Evolutionary conservation across 2,113 vertebrate species (phyloP).

Genomic region (Forbesichthys papilliferus): DNA sequence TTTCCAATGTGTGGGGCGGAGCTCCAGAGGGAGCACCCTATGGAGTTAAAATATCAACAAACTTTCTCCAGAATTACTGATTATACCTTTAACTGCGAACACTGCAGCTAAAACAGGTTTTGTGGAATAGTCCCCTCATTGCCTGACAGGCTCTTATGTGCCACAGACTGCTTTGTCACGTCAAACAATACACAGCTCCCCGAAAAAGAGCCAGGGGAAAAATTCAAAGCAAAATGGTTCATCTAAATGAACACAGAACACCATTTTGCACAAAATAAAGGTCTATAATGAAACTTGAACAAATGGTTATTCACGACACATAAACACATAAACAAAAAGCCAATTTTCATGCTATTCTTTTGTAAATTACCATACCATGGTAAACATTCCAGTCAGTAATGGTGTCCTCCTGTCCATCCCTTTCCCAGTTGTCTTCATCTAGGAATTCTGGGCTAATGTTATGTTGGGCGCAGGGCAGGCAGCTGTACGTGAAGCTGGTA

Average conservation of each 20-base stretch:
- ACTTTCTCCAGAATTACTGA: too few relatives aligned
- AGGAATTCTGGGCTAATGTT: slow-evolving; percentile 2
- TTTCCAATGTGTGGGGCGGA: too few relatives aligned
- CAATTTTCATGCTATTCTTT: not conserved
- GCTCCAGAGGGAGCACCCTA: too few relatives aligned
- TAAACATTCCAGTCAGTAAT: slow-evolving; percentile 10
- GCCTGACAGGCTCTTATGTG: slow-evolving; percentile 45
- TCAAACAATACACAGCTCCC: slow-evolving; percentile 43
- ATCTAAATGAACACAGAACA: not conserved
- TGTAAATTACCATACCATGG: slow-evolving; percentile 47
- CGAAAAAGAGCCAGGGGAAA: slow-evolving; percentile 3
- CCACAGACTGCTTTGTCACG: slow-evolving; percentile 44
- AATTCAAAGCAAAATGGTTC: not conserved
- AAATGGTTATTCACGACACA: not conserved
- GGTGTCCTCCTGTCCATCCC: slow-evolving; percentile 55
- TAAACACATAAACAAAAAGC: not conserved
- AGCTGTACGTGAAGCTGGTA: slow-evolving; percentile 60
- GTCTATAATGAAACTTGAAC: not conserved
- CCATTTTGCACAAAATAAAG: not conserved
- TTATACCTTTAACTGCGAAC: slow-evolving; percentile 51
- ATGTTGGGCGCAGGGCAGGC: slow-evolving; percentile 44
- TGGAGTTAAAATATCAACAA: too few relatives aligned
- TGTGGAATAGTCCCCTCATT: slow-evolving; percentile 62
- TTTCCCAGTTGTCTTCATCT: slow-evolving; percentile 19
- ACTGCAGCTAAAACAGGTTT: slow-evolving; percentile 61